A percentile compares a stretch with the other conserved stretches of the same genome.
phyloP scores from a whole-genome alignment of 2,113 vertebrate genomes.

The Plecotus auritus region DNA sequence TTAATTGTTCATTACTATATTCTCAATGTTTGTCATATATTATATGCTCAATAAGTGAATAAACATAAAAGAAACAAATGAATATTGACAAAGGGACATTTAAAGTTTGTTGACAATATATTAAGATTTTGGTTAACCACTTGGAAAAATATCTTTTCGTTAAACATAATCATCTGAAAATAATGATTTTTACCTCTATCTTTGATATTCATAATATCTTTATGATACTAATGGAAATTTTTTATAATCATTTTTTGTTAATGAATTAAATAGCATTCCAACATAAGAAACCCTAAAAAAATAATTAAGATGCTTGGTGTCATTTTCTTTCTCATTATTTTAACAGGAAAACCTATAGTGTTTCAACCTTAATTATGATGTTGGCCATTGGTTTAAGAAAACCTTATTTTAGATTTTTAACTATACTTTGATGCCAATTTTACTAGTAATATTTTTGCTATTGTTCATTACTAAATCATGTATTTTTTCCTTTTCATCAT shows the following conservation, averaged over 20 bases:
- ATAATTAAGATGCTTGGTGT: background rate
- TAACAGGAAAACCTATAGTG: background rate
- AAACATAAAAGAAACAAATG: background rate
- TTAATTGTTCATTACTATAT: background rate
- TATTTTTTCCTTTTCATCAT: background rate
- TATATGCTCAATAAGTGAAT: background rate
- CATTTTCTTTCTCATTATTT: background rate
- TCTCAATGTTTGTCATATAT: background rate
- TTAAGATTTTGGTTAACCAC: background rate
- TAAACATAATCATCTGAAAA: background rate
- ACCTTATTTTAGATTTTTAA: background rate
- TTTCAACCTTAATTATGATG: background rate
- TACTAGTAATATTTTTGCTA: background rate
- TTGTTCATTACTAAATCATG: background rate
- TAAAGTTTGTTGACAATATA: background rate
- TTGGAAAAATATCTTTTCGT: background rate
- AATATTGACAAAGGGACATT: background rate
- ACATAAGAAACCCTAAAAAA: background rate
- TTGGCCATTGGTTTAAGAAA: background rate
- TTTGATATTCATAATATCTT: background rate
- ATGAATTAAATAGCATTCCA: constrained; percentile 4
- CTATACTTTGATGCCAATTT: background rate
- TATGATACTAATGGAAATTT: background rate
- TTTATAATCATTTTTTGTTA: background rate
- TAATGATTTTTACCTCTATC: background rate